These are phyloP conservation scores for Dromaius novaehollandiae DNA, from an alignment of 2,113 vertebrate species.

Conservation along the genomic window DNA sequence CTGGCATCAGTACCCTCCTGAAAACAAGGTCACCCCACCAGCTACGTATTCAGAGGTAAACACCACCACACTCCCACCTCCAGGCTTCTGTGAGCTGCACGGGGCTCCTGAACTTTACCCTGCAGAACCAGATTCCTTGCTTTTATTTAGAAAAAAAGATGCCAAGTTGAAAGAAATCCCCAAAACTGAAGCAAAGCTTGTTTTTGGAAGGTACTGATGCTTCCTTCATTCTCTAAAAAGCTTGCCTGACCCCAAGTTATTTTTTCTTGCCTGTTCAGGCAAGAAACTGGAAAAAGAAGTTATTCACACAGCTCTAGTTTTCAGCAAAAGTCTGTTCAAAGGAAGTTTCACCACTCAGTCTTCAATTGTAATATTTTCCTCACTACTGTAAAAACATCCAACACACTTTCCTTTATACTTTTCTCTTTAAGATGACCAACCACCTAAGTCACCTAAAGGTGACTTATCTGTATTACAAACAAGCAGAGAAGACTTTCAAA, in stretches of 20 bases:
- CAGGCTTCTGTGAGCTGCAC: not conserved
- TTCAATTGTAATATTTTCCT: not conserved
- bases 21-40: not conserved
- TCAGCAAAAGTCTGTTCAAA: not conserved
- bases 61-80: not conserved
- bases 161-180: not conserved
- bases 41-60: rapidly evolving
- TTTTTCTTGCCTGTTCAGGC: not conserved
- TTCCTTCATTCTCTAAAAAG: not conserved
- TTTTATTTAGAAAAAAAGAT: not conserved
- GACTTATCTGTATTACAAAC: not conserved
- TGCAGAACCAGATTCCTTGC: not conserved
- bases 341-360: not conserved
- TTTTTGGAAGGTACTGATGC: not conserved
- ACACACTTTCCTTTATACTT: not conserved
- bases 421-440: not conserved
- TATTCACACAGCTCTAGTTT: not conserved
- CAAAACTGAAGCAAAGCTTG: not conserved
- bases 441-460: not conserved
- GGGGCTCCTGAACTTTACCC: not conserved
- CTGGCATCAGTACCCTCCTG: not conserved
- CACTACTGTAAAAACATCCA: not conserved
- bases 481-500: not conserved
- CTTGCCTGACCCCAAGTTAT: not conserved
- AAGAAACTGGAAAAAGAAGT: not conserved